Conservation (phyloP, 2,113 vertebrate genomes). For the Dicaeum eximium region DNA sequence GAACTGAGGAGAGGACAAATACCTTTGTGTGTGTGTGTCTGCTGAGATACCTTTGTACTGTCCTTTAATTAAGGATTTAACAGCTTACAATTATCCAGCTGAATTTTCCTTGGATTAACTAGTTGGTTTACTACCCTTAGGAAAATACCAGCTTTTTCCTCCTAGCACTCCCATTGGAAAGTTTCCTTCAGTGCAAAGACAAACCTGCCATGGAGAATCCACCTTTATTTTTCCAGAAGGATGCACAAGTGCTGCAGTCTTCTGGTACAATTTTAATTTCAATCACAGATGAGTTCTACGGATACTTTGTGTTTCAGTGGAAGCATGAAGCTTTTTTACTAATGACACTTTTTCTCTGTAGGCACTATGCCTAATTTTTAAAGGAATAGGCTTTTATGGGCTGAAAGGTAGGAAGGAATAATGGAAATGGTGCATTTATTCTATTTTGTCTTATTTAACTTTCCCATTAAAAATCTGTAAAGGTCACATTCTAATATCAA, state of each 20-base stretch:
- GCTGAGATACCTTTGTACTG: constrained; percentile 31
- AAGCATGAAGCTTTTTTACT: constrained; percentile 13
- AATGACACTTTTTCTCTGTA: background rate
- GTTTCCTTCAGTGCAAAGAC: constrained; percentile 17
- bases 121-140: background rate
- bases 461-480: background rate
- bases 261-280: constrained; percentile 23
- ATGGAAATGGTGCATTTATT: background rate
- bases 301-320: background rate
- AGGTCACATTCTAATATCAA: background rate
- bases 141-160: constrained; percentile 30
- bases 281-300: background rate
- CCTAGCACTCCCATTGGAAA: background rate
- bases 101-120: constrained; percentile 54
- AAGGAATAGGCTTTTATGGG: background rate
- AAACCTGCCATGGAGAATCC: background rate
- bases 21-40: background rate
- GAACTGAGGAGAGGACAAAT: constrained; percentile 23
- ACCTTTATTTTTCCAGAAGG: background rate
- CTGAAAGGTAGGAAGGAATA: background rate
- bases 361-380: background rate
- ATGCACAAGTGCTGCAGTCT: background rate
- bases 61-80: constrained; percentile 69
- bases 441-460: background rate
- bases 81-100: constrained; percentile 17